These are phyloP conservation scores for Bovichtus variegatus DNA, from an alignment of 2,797 vertebrate species.

Conservation along the genomic window DNA sequence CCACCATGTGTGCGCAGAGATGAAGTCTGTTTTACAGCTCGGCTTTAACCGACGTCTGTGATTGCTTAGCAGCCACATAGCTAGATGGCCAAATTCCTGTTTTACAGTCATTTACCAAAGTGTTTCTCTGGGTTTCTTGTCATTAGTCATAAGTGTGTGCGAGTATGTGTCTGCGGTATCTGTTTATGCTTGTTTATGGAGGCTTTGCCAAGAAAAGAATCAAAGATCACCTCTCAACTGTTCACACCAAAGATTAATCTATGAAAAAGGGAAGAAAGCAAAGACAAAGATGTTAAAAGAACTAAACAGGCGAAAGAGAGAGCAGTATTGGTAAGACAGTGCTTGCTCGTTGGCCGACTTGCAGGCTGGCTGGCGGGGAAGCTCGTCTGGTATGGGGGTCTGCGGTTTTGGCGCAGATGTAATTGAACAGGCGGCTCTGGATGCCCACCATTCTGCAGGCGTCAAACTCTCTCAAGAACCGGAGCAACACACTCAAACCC, in stretches of 20 bases:
- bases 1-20: constrained; percentile 65
- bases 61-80: constrained; percentile 68
- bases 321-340: constrained; percentile 44
- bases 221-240: constrained; percentile 36
- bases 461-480: constrained; percentile 65
- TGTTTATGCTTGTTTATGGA: constrained; percentile 58
- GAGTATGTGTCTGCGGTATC: constrained; percentile 58
- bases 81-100: constrained; percentile 67
- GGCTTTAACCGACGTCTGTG: constrained; percentile 51
- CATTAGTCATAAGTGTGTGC: constrained; percentile 61
- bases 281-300: constrained; percentile 51
- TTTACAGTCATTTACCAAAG: constrained; percentile 73
- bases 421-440: constrained; percentile 80
- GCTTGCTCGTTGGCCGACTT: constrained; percentile 78
- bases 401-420: constrained; percentile 81
- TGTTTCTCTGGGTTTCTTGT: constrained; percentile 59
- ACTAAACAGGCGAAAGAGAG: constrained; percentile 60
- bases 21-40: constrained; percentile 61
- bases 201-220: constrained; percentile 26
- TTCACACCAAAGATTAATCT: constrained; percentile 53
- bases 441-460: constrained; percentile 77
- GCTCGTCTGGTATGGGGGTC: constrained; percentile 76
- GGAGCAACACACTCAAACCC: constrained; percentile 38
- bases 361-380: constrained; percentile 77
- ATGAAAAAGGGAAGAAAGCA: constrained; percentile 54